phyloP scores from a whole-genome alignment of 2,113 vertebrate genomes.

The Pollachius pollachius region DNA sequence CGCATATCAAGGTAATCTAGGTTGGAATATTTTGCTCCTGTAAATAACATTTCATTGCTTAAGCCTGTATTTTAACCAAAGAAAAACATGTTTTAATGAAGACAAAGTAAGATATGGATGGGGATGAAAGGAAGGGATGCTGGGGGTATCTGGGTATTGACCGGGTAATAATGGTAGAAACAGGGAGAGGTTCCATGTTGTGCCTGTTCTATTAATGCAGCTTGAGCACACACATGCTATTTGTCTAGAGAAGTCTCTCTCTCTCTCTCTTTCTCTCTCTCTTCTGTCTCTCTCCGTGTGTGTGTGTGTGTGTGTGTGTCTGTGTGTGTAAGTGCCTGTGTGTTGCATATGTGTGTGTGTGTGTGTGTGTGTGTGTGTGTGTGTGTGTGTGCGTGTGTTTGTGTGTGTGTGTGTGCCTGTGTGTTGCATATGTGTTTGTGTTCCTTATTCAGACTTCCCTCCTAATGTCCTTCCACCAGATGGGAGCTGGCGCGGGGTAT shows the following conservation, averaged over 20 bases:
- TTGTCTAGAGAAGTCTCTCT: not conserved
- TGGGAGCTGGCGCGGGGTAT: conserved; percentile 56
- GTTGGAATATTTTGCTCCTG: no score
- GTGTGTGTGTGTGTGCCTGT: conserved; percentile 29
- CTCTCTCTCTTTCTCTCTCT: no score
- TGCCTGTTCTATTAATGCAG: conserved; percentile 29
- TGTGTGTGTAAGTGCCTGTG: conserved; percentile 14
- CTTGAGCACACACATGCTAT: conserved; percentile 26
- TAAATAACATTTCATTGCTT: no score
- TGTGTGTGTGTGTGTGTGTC: conserved; percentile 15
- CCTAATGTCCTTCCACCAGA: conserved; percentile 67
- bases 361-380: conserved; percentile 14
- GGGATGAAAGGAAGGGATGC: not conserved
- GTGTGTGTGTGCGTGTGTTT: conserved; percentile 31
- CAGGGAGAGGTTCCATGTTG: not conserved
- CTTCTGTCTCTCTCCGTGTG: conserved; percentile 4
- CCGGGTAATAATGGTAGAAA: not conserved
- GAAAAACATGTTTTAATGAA: no score
- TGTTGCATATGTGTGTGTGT: not conserved
- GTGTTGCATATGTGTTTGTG: conserved; percentile 20
- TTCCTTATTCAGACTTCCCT: conserved; percentile 50
- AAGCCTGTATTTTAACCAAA: not conserved
- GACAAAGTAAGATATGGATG: no score
- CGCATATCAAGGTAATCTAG: no score
- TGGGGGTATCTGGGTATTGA: not conserved